These are phyloP conservation scores for Eueides isabella DNA, from an alignment of 1,140 invertebrate genomes.

Conservation along the genomic window DNA sequence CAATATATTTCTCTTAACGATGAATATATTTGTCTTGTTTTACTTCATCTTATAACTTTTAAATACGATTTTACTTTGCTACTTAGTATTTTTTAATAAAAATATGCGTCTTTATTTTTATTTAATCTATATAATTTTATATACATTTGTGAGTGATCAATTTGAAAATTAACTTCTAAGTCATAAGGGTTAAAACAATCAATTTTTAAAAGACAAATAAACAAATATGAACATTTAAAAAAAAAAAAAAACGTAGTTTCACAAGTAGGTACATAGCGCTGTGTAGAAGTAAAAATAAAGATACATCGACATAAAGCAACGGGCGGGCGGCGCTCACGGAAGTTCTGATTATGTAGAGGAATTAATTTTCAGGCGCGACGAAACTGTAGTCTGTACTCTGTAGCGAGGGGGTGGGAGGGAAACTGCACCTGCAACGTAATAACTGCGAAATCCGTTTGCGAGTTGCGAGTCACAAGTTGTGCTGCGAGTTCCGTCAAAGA, in stretches of 20 bases:
- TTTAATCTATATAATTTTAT: too few species aligned
- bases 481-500: slow-evolving; percentile 33
- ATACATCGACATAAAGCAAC: slow-evolving; percentile 62
- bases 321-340: slow-evolving; percentile 60
- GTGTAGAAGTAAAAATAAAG: slow-evolving; percentile 43
- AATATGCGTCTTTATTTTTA: too few species aligned
- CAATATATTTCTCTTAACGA: not conserved
- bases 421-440: slow-evolving; percentile 73
- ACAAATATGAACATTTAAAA: not conserved
- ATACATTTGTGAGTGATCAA: too few species aligned
- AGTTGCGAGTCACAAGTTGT: slow-evolving; percentile 29
- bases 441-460: slow-evolving; percentile 62
- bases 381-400: slow-evolving; percentile 64
- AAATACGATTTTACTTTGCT: too few species aligned
- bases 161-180: too few species aligned
- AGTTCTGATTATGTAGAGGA: slow-evolving; percentile 80
- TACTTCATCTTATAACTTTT: too few species aligned
- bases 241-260: not conserved
- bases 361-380: slow-evolving; percentile 80
- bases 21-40: not conserved
- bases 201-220: not conserved
- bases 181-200: too few species aligned
- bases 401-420: slow-evolving; percentile 39
- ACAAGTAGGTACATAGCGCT: not conserved
- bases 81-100: too few species aligned